These are phyloP conservation scores for Tanypteryx hageni DNA, from an alignment of 2,888 invertebrate genomes.

Conservation along the genomic window DNA sequence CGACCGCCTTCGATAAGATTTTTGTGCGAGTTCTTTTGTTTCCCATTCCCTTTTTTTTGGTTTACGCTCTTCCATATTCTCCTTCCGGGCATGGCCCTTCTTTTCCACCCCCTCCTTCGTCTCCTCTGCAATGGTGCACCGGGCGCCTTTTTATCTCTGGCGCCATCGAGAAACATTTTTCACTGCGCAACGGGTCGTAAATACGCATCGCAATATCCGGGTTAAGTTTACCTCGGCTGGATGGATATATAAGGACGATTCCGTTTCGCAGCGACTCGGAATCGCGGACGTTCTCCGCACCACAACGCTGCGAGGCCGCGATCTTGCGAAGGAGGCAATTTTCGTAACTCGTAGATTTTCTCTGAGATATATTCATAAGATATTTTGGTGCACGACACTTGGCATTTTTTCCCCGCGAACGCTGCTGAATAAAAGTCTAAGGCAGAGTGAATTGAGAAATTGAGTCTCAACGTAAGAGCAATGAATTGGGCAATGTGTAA, in stretches of 20 bases:
- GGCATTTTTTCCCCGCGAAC: too few relatives aligned
- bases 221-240: slow-evolving; percentile 7
- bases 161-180: neutral
- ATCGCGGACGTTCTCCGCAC: too few relatives aligned
- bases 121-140: neutral
- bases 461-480: too few relatives aligned
- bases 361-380: too few relatives aligned
- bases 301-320: too few relatives aligned
- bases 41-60: neutral
- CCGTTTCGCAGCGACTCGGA: neutral
- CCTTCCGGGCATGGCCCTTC: neutral
- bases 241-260: neutral
- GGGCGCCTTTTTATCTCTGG: neutral
- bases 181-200: slow-evolving; percentile 23
- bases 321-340: too few relatives aligned
- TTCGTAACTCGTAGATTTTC: too few relatives aligned
- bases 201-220: slow-evolving; percentile 43
- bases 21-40: slow-evolving; percentile 19
- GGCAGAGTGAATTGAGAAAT: too few relatives aligned
- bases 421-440: too few relatives aligned
- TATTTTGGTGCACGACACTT: too few relatives aligned
- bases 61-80: neutral
- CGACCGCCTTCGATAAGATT: slow-evolving; percentile 26
- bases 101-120: neutral
- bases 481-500: too few relatives aligned